A percentile compares a stretch with the other conserved stretches of the same genome.
phyloP scores from a whole-genome alignment of 2,888 invertebrate genomes.

The Stegana nigrithorax region DNA sequence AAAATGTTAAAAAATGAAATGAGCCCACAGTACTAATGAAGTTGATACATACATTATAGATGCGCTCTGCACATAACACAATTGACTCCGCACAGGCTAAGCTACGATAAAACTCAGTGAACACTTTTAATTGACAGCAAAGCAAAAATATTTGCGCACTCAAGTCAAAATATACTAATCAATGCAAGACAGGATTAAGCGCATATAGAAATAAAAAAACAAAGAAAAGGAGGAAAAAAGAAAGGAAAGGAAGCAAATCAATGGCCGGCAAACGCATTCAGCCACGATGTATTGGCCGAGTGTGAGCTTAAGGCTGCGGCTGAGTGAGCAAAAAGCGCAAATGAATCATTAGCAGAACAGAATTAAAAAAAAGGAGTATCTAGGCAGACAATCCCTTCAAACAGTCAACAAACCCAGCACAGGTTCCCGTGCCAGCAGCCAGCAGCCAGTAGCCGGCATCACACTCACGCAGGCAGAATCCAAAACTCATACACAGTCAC shows the following conservation, averaged over 20 bases:
- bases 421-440: too few species aligned
- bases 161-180: constrained; percentile 60
- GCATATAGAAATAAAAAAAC: not conserved
- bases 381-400: constrained; percentile 40
- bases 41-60: too few species aligned
- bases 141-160: constrained; percentile 59
- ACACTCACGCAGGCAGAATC: not conserved
- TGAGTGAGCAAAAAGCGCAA: constrained; percentile 4
- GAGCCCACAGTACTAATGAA: too few species aligned
- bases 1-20: too few species aligned
- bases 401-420: constrained; percentile 43
- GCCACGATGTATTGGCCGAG: constrained; percentile 12
- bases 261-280: constrained; percentile 14
- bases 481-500: not conserved
- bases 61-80: too few species aligned
- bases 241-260: constrained; percentile 8
- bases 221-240: constrained; percentile 31
- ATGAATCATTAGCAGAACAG: constrained; percentile 15
- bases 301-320: too few species aligned
- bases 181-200: constrained; percentile 37
- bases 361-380: constrained; percentile 19
- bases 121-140: constrained; percentile 51
- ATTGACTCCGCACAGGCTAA: too few species aligned
- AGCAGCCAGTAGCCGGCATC: too few species aligned
- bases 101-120: too few species aligned